Evolutionary conservation across 2,888 invertebrate species (phyloP).

Genomic region (Geotrupes spiniger): DNA sequence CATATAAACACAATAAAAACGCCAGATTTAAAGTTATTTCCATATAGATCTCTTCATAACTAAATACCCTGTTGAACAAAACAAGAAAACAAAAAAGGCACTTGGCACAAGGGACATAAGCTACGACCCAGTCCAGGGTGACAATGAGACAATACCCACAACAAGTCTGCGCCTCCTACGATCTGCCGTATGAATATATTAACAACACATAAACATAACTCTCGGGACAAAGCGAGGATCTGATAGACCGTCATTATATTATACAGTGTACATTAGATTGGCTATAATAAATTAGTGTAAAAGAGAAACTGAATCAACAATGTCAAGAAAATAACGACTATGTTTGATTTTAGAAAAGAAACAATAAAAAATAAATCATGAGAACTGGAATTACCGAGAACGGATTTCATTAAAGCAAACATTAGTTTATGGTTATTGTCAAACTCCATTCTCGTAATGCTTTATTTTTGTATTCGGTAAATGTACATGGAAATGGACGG

Average conservation of each 20-base stretch:
- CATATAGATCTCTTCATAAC: slow-evolving; percentile 23
- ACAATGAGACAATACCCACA: slow-evolving; percentile 34
- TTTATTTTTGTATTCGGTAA: too few relatives aligned
- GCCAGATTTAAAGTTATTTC: slow-evolving; percentile 12
- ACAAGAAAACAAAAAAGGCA: slow-evolving; percentile 23
- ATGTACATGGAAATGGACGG: too few relatives aligned
- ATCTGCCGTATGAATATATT: slow-evolving; percentile 47
- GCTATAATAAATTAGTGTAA: slow-evolving; percentile 22
- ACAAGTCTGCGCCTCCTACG: slow-evolving; percentile 42
- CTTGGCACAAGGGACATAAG: slow-evolving; percentile 26
- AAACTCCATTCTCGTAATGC: too few relatives aligned
- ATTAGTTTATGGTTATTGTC: too few relatives aligned
- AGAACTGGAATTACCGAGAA: too few relatives aligned
- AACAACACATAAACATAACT: slow-evolving; percentile 45
- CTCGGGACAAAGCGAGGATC: slow-evolving; percentile 35
- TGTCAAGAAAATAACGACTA: slow-evolving; percentile 1
- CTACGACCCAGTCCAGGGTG: slow-evolving; percentile 28
- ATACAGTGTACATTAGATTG: slow-evolving; percentile 25
- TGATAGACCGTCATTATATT: slow-evolving; percentile 31
- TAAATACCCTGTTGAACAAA: slow-evolving; percentile 23
- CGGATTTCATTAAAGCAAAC: too few relatives aligned
- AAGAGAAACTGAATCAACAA: slow-evolving; percentile 14
- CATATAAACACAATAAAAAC: not conserved
- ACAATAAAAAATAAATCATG: too few relatives aligned
- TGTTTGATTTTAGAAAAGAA: slow-evolving; percentile 1